Percentiles rank a stretch among this genome's conserved stretches.
Conservation (phyloP, 2,888 invertebrate genomes). For the Candidula unifasciata region DNA sequence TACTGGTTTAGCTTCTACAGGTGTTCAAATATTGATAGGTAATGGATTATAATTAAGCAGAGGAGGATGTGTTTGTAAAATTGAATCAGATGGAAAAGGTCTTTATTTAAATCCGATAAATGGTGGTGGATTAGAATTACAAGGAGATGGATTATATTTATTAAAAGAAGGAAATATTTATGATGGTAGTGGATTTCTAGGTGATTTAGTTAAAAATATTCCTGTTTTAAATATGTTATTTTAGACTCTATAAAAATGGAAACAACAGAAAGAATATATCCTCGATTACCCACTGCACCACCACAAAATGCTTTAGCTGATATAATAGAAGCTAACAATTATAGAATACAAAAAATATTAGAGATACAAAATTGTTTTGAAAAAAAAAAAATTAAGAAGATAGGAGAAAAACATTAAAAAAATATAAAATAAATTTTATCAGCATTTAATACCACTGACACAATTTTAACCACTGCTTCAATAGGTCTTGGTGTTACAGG, state of each 20-base stretch:
- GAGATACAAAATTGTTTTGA: conserved; percentile 21
- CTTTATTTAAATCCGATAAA: conserved; percentile 46
- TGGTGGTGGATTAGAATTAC: conserved; percentile 46
- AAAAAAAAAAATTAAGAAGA: conserved; percentile 18
- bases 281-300: background rate
- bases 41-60: conserved; percentile 49
- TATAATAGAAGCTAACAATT: background rate
- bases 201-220: conserved; percentile 50
- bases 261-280: background rate
- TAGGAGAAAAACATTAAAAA: background rate
- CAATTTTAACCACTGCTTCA: background rate
- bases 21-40: conserved; percentile 44
- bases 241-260: background rate
- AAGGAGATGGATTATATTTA: conserved; percentile 54
- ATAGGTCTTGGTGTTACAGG: too few relatives aligned
- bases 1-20: conserved; percentile 49
- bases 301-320: background rate
- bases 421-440: conserved; percentile 1
- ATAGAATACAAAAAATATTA: conserved; percentile 27
- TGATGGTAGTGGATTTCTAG: conserved; percentile 46
- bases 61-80: conserved; percentile 53
- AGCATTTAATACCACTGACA: background rate
- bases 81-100: conserved; percentile 56
- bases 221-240: conserved; percentile 48
- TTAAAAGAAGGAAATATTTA: conserved; percentile 46